phyloP scores from a whole-genome alignment of 2,797 vertebrate species.

The Chelmon rostratus region DNA sequence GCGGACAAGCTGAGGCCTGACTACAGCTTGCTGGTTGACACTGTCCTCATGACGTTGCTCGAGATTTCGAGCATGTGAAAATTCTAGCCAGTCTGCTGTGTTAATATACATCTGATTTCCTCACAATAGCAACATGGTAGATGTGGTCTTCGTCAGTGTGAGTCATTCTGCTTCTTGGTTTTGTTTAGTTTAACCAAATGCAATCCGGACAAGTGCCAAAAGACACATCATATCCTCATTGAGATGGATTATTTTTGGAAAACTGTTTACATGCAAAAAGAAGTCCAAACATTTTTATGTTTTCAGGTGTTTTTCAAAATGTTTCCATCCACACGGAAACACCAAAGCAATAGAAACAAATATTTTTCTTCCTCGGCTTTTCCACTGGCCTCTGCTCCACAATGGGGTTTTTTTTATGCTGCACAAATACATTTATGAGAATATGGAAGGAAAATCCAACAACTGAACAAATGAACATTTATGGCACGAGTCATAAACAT shows the following conservation, averaged over 20 bases:
- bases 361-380: not conserved
- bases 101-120: not conserved
- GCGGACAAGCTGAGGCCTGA: not conserved
- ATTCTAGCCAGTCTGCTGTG: not conserved
- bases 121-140: conserved; percentile 15
- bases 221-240: conserved; percentile 14
- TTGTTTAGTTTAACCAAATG: conserved; percentile 45
- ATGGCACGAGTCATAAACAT: conserved; percentile 9
- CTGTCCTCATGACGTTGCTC: not conserved
- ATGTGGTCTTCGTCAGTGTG: conserved; percentile 19
- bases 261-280: conserved; percentile 24
- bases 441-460: conserved; percentile 15
- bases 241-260: conserved; percentile 27
- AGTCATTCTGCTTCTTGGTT: conserved; percentile 38
- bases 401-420: not conserved
- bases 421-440: not conserved
- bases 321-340: not conserved
- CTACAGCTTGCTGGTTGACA: not conserved
- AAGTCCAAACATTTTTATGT: conserved; percentile 5
- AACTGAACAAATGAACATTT: conserved; percentile 31
- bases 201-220: conserved; percentile 29
- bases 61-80: too few relatives aligned
- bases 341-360: not conserved
- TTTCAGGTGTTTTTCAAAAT: conserved; percentile 33
- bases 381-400: not conserved